These are phyloP conservation scores for Ceramica pisi DNA, from an alignment of 2,888 invertebrate species.

Conservation along the genomic window DNA sequence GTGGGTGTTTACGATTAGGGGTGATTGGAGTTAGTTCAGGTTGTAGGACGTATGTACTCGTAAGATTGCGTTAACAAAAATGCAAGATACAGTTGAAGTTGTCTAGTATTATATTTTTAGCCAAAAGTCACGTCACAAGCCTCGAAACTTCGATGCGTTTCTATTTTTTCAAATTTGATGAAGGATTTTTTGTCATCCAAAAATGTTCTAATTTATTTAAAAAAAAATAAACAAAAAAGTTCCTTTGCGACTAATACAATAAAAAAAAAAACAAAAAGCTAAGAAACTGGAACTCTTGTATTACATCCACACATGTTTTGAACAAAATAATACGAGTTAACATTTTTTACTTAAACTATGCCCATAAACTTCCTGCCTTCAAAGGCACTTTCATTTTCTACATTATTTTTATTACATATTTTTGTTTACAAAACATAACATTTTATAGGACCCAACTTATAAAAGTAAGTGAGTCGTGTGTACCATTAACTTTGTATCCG, in stretches of 20 bases:
- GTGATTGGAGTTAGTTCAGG: background rate
- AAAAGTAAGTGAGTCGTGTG: constrained; percentile 48
- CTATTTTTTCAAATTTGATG: no score
- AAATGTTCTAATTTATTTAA: no score
- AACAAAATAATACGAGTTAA: background rate
- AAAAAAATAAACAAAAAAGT: no score
- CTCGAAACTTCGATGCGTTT: no score
- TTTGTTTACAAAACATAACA: constrained; percentile 29
- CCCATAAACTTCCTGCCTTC: no score
- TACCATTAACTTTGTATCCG: constrained; percentile 72
- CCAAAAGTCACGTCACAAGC: no score
- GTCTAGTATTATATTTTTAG: no score
- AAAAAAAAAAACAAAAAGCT: background rate
- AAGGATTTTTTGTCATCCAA: no score
- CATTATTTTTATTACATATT: constrained; percentile 8
- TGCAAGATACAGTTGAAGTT: no score
- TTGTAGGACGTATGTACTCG: no score
- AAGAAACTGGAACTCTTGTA: background rate
- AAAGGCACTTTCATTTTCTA: background rate
- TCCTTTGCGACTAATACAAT: background rate
- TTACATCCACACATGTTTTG: background rate
- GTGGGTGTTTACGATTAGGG: background rate
- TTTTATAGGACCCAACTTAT: constrained; percentile 38
- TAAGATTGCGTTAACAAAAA: no score
- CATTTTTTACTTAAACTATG: background rate